Evolutionary conservation across 2,797 vertebrate species (phyloP), one percentile per base, ranked within the genome.

Genomic region (Coilia nasus): DNA sequence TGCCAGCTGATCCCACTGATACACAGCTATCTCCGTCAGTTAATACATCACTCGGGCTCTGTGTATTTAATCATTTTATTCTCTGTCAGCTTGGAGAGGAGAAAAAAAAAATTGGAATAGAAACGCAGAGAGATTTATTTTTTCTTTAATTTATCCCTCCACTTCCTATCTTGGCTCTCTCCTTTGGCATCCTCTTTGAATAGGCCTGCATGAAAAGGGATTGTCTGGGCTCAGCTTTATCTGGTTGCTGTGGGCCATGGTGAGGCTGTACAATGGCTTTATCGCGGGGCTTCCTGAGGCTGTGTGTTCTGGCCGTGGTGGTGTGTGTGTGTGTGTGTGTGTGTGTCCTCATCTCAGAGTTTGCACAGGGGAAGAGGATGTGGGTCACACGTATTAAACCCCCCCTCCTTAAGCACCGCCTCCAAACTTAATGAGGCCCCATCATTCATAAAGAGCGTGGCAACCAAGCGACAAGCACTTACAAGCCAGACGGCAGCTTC

Each of bases 321-420:
- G 50, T 54, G 50, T 54, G 50, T 54, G 50, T 54, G 50, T 54
- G 50, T 54, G 50, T 54, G 57, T 59, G 57, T 28, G 28, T 83
- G 44, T 83, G 44, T 25, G 2, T 44, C 10, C 31, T 41, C 23
- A 46, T 60, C 31, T 35, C 44, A 35, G 21, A 59, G 31, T 50
- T 83, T 44, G 17, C 82, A 60, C 67, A 44, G 31, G 23, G 59
- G 81, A 47, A 25, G n/a, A 46, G 59, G 23, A 83, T 83, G 59
- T 64, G 82, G 59, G 82, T 83, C 21, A 57, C 82, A n/a, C 82
- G 17, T 23, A 83, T 83, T 67, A 83, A 47, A 67, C 10, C 35
- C 23, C 81, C 60, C 21, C 11, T 41, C 14, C 35, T 17, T 17
- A 35, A 75, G n/a, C 10, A 6, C 59, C 47, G 59, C 31, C 82